Conservation (phyloP, 2,113 vertebrate species). For the Pycnonotus jocosus region DNA sequence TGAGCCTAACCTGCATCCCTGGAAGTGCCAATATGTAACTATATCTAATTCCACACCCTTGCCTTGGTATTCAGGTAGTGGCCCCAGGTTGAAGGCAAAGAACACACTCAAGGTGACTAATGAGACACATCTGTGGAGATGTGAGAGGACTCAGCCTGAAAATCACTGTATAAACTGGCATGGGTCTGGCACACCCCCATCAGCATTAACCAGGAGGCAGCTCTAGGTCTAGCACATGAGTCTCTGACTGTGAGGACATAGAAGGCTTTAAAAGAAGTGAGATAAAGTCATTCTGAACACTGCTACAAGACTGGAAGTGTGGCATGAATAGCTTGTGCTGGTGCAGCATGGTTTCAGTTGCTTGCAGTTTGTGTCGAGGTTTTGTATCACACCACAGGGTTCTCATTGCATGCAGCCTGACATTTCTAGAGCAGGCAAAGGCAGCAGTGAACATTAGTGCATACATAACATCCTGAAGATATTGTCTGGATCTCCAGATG, state of each 20-base stretch:
- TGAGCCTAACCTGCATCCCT: not conserved
- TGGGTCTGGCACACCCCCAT: not conserved
- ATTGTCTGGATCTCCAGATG: not conserved
- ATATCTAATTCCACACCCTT: not conserved
- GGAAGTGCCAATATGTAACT: not conserved
- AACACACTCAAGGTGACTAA: not conserved
- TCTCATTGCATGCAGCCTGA: fast-evolving
- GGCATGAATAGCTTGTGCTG: not conserved
- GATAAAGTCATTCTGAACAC: not conserved
- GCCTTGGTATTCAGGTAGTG: not conserved
- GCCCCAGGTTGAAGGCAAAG: not conserved
- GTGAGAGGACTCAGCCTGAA: not conserved
- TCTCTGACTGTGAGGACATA: not conserved
- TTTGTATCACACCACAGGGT: not conserved
- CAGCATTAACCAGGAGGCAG: not conserved
- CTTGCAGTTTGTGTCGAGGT: not conserved
- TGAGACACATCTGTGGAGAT: not conserved
- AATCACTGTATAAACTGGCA: not conserved
- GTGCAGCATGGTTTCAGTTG: not conserved
- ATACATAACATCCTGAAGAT: not conserved
- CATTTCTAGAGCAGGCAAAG: not conserved
- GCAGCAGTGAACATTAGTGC: not conserved
- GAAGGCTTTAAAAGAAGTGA: not conserved
- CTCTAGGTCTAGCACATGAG: not conserved
- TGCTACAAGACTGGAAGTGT: not conserved